Conservation (phyloP, 2,888 invertebrate genomes). For the Pilophorus perplexus region DNA sequence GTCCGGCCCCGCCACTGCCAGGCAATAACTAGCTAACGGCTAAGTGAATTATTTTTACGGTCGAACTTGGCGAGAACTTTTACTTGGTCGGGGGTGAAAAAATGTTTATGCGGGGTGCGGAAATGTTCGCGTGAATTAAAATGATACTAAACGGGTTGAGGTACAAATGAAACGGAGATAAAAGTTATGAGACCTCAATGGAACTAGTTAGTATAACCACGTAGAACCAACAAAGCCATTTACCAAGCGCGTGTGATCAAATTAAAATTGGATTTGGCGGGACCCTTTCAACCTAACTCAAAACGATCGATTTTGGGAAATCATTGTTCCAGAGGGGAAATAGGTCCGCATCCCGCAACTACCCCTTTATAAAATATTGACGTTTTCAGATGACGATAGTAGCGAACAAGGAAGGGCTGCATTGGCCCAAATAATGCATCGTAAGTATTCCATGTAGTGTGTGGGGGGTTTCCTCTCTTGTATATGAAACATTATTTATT, state of each 20-base stretch:
- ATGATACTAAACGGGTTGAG: too few species aligned
- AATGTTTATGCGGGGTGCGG: neutral
- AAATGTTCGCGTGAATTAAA: too few species aligned
- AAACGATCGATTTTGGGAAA: too few species aligned
- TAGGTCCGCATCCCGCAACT: neutral
- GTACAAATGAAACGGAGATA: too few species aligned
- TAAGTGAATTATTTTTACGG: conserved; percentile 44
- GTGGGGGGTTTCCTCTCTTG: conserved; percentile 20
- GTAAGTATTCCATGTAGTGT: conserved; percentile 37
- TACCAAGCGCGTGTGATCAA: too few species aligned
- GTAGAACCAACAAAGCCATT: too few species aligned
- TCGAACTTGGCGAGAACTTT: conserved; percentile 28
- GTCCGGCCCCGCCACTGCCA: conserved; percentile 35
- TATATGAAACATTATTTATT: conserved; percentile 40
- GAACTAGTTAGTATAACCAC: too few species aligned
- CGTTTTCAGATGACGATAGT: conserved; percentile 27
- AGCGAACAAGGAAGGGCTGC: conserved; percentile 19
- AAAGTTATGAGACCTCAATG: too few species aligned
- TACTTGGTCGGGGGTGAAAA: neutral
- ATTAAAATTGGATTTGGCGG: too few species aligned
- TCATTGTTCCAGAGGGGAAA: conserved; percentile 1
- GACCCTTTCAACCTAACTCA: too few species aligned
- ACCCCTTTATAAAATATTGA: conserved; percentile 34
- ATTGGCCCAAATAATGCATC: conserved; percentile 39
- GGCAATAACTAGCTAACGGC: conserved; percentile 42